Base-by-base conservation (phyloP, 2,113 vertebrate genomes). In the Nesogale talazaci region DNA sequence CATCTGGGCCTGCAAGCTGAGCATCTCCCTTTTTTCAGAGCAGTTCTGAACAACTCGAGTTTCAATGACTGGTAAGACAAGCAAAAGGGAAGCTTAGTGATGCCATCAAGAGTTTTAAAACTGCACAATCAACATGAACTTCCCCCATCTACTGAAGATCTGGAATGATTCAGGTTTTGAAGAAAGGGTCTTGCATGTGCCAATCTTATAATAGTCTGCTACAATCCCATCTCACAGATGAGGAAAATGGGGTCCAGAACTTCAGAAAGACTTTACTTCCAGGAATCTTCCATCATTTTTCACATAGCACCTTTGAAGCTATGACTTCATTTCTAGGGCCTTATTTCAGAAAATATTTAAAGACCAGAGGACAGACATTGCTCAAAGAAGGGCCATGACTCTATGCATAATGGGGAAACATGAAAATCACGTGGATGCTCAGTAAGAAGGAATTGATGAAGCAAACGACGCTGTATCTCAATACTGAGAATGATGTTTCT, bases 41-140 rank as follows among this genome's bases (percentile, higher is more conserved):
- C 96, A 96, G 29, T 65, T 90, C 83, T 86, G 65, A 34, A 95
- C 81, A 34, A 94, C 89, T 63, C 2, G 93, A 27, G 94, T 95
- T 82, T 92, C 89, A 52, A 93, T 0, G 92, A 83, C 96, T 95
- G 83, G 23, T 56, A 57, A 93, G 57, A 70, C 81, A 70, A 70
- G 27, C 34, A 56, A 57, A 70, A 4, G 22, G 11, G 6, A 88
- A 27, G 40, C 6, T 94, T 76, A 57, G 23, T 2, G 4, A 89
- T 59, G 56, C 25, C 25, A 63, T 69, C 76, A 79, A 70, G 22
- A 65, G 15, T 1, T 94, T 88, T 25, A 42, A 77, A 92, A 70
- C 29, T 56, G 16, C 34, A 23, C 6, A 75, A 69, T 25, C 34
- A 57, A 36, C 65, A 75, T 0, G 2, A 88, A 80, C 0, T 22